Conservation (phyloP, 2,797 vertebrate genomes). For the Leucoraja ocellata region DNA sequence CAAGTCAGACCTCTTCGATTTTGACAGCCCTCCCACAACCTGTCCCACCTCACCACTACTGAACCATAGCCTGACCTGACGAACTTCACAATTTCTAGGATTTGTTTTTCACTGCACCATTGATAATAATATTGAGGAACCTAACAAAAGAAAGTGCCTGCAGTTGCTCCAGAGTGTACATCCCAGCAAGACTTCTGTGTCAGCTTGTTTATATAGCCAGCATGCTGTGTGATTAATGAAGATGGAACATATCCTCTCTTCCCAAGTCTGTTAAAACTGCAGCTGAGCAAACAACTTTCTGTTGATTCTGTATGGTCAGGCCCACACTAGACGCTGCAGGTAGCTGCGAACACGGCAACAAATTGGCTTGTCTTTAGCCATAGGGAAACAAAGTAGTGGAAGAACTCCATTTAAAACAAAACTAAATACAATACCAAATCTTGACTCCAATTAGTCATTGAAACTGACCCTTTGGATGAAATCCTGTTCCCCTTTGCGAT, state of each 20-base stretch:
- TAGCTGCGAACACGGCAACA: neutral
- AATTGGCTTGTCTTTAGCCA: conserved; percentile 1
- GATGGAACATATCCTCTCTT: conserved; percentile 33
- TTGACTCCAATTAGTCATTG: conserved; percentile 13
- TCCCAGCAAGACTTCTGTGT: conserved; percentile 25
- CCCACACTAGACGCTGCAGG: conserved; percentile 12
- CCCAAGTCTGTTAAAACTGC: conserved; percentile 36
- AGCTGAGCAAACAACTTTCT: conserved; percentile 37
- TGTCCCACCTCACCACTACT: too few relatives aligned
- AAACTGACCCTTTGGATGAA: neutral
- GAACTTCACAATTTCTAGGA: neutral
- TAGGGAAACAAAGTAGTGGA: conserved; percentile 15
- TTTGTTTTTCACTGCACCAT: neutral
- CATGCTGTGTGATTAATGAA: conserved; percentile 37
- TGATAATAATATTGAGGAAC: too few relatives aligned
- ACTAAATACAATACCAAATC: neutral
- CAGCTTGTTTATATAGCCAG: conserved; percentile 22
- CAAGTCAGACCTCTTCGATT: too few relatives aligned
- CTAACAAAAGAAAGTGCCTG: neutral
- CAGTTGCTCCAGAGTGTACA: conserved; percentile 2
- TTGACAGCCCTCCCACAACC: too few relatives aligned
- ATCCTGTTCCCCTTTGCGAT: neutral
- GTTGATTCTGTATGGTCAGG: conserved; percentile 13
- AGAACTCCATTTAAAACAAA: neutral
- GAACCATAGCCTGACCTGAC: neutral